A percentile compares a stretch with the other conserved stretches of the same genome.
Evolutionary conservation across 2,113 vertebrate species (phyloP).

Genomic region (Pungitius pungitius): DNA sequence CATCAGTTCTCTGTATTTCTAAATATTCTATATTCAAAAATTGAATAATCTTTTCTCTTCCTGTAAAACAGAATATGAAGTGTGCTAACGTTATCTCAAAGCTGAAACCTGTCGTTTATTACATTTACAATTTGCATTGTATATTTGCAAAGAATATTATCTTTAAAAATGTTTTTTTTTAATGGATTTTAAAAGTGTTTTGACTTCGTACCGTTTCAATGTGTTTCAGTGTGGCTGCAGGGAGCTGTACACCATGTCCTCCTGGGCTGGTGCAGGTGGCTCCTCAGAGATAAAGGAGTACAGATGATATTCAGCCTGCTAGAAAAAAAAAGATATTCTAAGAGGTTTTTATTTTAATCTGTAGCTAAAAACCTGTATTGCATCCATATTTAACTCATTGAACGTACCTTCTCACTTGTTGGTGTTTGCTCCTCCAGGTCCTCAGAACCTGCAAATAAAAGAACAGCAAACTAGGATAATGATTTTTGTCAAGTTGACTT

Average conservation of each 20-base stretch:
- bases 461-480: background rate
- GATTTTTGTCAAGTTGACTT: background rate
- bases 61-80: too few relatives aligned
- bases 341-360: background rate
- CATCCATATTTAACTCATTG: conserved; percentile 8
- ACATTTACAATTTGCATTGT: background rate
- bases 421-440: rapidly evolving
- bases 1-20: too few relatives aligned
- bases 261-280: background rate
- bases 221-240: conserved; percentile 19
- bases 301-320: conserved; percentile 27
- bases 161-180: too few relatives aligned
- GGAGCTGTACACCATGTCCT: conserved; percentile 17
- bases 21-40: too few relatives aligned
- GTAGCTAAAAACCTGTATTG: too few relatives aligned
- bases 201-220: too few relatives aligned
- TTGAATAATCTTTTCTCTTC: too few relatives aligned
- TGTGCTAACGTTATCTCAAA: too few relatives aligned
- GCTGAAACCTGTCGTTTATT: background rate
- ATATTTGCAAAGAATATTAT: too few relatives aligned
- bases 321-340: background rate
- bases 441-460: background rate
- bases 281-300: conserved; percentile 42
- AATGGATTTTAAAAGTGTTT: too few relatives aligned
- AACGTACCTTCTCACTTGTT: background rate